Conservation (phyloP, 1,140 invertebrate species). For the Drosophila subobscura region DNA sequence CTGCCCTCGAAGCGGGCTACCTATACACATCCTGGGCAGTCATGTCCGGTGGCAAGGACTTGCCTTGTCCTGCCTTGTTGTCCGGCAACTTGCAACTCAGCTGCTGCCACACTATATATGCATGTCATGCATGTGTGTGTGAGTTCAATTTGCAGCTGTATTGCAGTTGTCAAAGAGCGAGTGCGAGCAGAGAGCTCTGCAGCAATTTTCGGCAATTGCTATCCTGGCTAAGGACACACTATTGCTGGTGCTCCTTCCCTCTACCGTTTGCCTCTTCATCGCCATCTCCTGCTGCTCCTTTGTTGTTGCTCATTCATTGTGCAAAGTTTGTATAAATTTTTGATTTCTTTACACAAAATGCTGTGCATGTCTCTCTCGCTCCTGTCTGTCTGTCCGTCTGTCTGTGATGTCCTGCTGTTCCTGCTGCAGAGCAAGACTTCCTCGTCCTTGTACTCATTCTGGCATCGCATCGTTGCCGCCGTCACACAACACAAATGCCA, state of each 20-base stretch:
- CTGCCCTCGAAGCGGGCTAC: slow-evolving; percentile 13
- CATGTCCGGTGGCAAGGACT: slow-evolving; percentile 26
- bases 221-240: slow-evolving; percentile 45
- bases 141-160: slow-evolving; percentile 40
- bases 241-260: slow-evolving; percentile 1
- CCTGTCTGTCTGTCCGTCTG: slow-evolving; percentile 50
- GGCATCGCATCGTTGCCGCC: slow-evolving; percentile 20
- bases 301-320: slow-evolving; percentile 81
- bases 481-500: slow-evolving; percentile 76
- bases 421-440: slow-evolving; percentile 10
- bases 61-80: slow-evolving; percentile 54
- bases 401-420: slow-evolving; percentile 65
- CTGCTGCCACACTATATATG: slow-evolving; percentile 18
- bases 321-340: slow-evolving; percentile 82
- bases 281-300: slow-evolving; percentile 39
- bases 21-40: slow-evolving; percentile 6
- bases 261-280: neutral
- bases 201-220: slow-evolving; percentile 79
- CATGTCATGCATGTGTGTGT: slow-evolving; percentile 3
- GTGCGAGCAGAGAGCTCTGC: slow-evolving; percentile 41
- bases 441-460: slow-evolving; percentile 12
- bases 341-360: slow-evolving; percentile 82
- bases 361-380: slow-evolving; percentile 67
- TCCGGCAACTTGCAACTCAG: slow-evolving; percentile 58
- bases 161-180: slow-evolving; percentile 49